phyloP scores from a whole-genome alignment of 2,888 invertebrate genomes.

The Teleogryllus oceanicus region DNA sequence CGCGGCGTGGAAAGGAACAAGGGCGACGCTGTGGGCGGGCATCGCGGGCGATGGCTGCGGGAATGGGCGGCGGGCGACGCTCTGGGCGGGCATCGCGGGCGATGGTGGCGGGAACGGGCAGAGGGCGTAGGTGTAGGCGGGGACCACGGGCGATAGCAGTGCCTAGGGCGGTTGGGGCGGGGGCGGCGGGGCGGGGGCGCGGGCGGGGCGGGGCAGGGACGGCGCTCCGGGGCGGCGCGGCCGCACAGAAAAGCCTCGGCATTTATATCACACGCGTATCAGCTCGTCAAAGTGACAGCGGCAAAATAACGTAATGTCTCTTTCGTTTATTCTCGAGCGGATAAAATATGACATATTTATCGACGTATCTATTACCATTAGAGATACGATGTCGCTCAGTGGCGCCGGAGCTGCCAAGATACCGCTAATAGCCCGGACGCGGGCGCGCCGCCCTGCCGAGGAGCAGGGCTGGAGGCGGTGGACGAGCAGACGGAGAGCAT shows the following conservation, averaged over 20 bases:
- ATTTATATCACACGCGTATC: not conserved
- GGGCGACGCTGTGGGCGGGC: too few species aligned
- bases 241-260: not conserved
- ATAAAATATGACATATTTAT: not conserved
- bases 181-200: not conserved
- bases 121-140: too few species aligned
- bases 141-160: too few species aligned
- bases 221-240: not conserved
- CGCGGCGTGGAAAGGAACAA: too few species aligned
- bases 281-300: conserved; percentile 3
- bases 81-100: too few species aligned
- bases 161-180: too few species aligned
- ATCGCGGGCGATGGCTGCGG: too few species aligned
- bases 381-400: not conserved
- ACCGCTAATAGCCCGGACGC: not conserved
- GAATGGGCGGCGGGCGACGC: too few species aligned
- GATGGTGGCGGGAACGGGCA: too few species aligned
- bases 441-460: too few species aligned
- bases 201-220: not conserved
- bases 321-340: not conserved
- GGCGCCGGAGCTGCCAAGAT: not conserved
- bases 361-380: conserved; percentile 1
- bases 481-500: too few species aligned
- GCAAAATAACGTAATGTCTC: not conserved
- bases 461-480: too few species aligned